Base-by-base conservation (phyloP, 2,888 invertebrate species). In the Eupithecia vulgata region DNA sequence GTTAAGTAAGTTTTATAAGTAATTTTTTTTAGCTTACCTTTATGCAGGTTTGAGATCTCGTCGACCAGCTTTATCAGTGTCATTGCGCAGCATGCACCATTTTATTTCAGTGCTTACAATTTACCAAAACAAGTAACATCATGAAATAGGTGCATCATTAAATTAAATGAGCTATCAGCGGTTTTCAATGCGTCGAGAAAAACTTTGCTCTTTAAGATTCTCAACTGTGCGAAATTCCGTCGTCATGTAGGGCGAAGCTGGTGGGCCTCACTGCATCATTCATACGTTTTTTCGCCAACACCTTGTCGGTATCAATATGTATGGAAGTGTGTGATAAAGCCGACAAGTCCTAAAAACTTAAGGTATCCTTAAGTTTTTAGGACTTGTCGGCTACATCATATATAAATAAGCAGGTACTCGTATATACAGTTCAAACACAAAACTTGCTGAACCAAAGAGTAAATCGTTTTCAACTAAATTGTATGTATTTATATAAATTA, bases 231-330 rank as follows among this genome's bases (percentile, higher is more conserved):
- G 87, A 90, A 90, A 94, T 94, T 90, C 94, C 84, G 87, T 91
- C 85, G 88, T 87, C 90, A 87, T 92, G 93, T 93, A 90, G 90
- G 87, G 90, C 88, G 81, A 84, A 81, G 81, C 84, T 80, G 89
- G 91, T 83, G 90, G 85, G 90, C 91, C 91, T 88, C 93, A 86
- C 93, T 94, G 93, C 90, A 94, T 94, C 91, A 94, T 94, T 94
- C 93, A 94, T 91, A 84, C 72, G 86, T 88, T 94, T 94, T 94
- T 94, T 94, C 87, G 86, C 82, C 83, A 87, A 92, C 94, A 93
- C 93, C 93, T 91, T 90, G 88, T 89, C 82, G 81, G 87, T 91
- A 90, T 93, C 90, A 91, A 91, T 93, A 92, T 93, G 91, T 92
- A 93, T 92, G 88, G 80, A 74, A 78, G 79, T 84, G 86, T 90